A percentile compares a stretch with the other conserved stretches of the same genome.
Evolutionary conservation across 1,140 invertebrate genomes (phyloP).

Genomic region (Dendroctonus valens): DNA sequence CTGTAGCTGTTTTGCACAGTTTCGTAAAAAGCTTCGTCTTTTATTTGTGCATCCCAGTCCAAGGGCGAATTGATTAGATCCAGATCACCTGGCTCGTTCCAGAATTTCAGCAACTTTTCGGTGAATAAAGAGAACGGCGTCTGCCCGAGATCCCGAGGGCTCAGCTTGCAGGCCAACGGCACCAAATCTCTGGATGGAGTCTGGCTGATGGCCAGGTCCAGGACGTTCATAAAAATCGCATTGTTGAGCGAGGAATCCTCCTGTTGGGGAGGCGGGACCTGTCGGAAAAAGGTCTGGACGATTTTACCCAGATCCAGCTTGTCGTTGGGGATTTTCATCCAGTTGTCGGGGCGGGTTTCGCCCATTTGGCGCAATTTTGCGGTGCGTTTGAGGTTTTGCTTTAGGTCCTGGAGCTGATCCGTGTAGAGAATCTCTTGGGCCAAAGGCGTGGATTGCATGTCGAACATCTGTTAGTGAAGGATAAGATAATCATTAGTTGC

Average conservation of each 20-base stretch:
- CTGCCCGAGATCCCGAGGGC: constrained; percentile 22
- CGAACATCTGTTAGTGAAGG: constrained; percentile 51
- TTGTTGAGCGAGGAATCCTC: constrained; percentile 32
- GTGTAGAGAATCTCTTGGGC: constrained; percentile 51
- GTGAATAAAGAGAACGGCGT: constrained; percentile 38
- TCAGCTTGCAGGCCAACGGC: constrained; percentile 34
- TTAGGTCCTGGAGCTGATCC: constrained; percentile 51
- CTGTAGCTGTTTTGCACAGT: constrained; percentile 33
- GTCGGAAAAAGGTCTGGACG: constrained; percentile 49
- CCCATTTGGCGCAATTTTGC: constrained; percentile 45
- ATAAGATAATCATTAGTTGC: background rate
- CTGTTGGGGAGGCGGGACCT: constrained; percentile 39
- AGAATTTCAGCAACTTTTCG: constrained; percentile 33
- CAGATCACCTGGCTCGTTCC: constrained; percentile 27
- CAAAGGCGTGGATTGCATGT: constrained; percentile 49
- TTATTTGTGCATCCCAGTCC: constrained; percentile 32
- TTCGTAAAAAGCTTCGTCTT: constrained; percentile 34
- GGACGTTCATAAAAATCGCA: constrained; percentile 39
- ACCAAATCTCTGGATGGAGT: constrained; percentile 31
- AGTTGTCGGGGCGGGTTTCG: constrained; percentile 42
- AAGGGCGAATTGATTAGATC: constrained; percentile 24
- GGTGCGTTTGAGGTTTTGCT: constrained; percentile 35
- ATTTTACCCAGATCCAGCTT: constrained; percentile 44
- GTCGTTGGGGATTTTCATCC: constrained; percentile 36
- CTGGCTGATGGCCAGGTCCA: constrained; percentile 42